Evolutionary conservation across 2,113 vertebrate genomes (phyloP).

Genomic region (Ceyx margarethae): DNA sequence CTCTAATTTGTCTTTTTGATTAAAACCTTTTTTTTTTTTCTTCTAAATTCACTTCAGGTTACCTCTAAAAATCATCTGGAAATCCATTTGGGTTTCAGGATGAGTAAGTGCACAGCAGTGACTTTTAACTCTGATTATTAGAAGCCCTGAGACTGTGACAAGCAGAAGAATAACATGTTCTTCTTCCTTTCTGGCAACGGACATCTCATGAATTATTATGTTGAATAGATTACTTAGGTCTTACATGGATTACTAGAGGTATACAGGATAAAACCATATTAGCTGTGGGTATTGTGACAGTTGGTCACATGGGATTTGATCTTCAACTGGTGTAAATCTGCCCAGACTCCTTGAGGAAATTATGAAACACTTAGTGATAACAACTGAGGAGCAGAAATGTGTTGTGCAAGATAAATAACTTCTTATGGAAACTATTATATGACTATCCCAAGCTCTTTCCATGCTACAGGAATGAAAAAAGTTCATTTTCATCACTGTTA

Average conservation of each 20-base stretch:
- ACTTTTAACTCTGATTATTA: neutral
- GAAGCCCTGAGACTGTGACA: neutral
- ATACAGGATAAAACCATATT: neutral
- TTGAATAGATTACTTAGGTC: neutral
- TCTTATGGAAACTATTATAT: neutral
- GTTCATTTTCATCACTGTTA: neutral
- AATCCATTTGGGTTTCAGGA: neutral
- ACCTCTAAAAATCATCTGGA: neutral
- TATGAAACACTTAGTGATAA: neutral
- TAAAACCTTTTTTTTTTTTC: neutral
- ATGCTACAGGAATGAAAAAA: neutral
- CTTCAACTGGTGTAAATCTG: neutral
- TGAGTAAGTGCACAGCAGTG: neutral
- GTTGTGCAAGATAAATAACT: neutral
- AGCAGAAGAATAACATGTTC: neutral
- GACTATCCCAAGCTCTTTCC: neutral
- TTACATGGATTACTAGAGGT: neutral
- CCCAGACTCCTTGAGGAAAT: neutral
- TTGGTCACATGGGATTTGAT: constrained; percentile 11
- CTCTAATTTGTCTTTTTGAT: neutral
- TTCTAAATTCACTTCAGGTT: neutral
- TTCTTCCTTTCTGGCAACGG: neutral
- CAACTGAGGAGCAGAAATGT: neutral
- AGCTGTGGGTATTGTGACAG: neutral
- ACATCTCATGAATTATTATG: neutral